Evolutionary conservation across 2,888 invertebrate species (phyloP), one percentile per base, ranked within the genome.

Genomic region (Tachina grossa): DNA sequence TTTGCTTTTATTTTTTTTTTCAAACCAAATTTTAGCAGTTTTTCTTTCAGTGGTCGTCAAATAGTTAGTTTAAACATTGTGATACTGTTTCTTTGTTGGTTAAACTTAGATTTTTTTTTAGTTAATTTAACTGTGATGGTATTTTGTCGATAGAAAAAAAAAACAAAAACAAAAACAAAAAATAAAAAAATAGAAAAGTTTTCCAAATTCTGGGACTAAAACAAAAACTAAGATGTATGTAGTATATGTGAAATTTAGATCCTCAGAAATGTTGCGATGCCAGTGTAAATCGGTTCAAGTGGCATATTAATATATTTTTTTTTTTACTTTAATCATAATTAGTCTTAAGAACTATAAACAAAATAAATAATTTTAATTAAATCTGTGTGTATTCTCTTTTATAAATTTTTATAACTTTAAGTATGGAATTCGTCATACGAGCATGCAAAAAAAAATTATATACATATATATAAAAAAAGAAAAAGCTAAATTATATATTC

Each of bases 51-150:
- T 39, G 55, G 63, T 9, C 55, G 22, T 69, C 43, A 31, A 59
- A 59, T 31, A 16, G 53, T 71, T 39, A 39, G 71, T 41, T 72
- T 47, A 65, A 71, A 65, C 47, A 14, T 53, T 79, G 71, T 79
- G 71, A 71, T 72, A 78, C 8, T n/a, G 13, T 45, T 16, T 55
- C 47, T 39, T 59, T 79, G 71, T 65, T 68, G 68, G 45, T 61
- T 69, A 47, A 75, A 53, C 45, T 19, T 11, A 11, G 39, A 75
- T 31, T 57, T 66, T 57, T 66, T 57, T 66, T 57, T 66, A 47
- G 39, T 75, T 45, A 81, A 75, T 75, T 74, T 10, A 81, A 81
- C 81, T 81, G 81, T 81, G 81, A 81, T 81, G 71, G 51, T 65
- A 65, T 55, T 80, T 80, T 72, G 69, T 77, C 47, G 31, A 19